Conservation (phyloP, 2,888 invertebrate species). For the Drosophila hamatofila region DNA sequence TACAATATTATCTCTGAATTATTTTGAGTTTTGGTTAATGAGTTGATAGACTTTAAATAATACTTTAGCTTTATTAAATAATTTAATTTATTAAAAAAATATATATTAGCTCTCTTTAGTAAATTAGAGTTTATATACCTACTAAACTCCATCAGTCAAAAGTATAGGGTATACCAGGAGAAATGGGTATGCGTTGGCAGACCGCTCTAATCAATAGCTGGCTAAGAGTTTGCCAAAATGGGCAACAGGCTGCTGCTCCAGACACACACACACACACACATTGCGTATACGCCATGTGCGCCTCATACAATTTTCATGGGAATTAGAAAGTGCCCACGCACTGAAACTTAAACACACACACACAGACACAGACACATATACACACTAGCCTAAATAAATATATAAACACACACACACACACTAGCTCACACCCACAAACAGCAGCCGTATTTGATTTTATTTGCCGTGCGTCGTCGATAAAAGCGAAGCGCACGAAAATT, state of each 20-base stretch:
- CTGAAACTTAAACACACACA: slow-evolving; percentile 16
- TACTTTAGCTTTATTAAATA: neutral
- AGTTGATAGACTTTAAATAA: neutral
- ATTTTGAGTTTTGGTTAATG: neutral
- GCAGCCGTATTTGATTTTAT: slow-evolving; percentile 68
- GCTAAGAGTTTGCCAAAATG: slow-evolving; percentile 34
- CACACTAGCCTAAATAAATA: slow-evolving; percentile 20
- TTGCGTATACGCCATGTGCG: slow-evolving; percentile 45
- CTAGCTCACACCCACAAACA: slow-evolving; percentile 14
- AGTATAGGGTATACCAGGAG: slow-evolving; percentile 1
- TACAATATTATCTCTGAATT: too few species aligned
- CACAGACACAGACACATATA: slow-evolving; percentile 10
- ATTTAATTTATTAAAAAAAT: neutral
- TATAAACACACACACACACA: slow-evolving; percentile 6
- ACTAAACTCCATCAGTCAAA: neutral
- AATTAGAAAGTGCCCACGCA: slow-evolving; percentile 25
- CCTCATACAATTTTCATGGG: slow-evolving; percentile 50
- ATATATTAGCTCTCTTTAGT: neutral
- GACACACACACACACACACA: neutral
- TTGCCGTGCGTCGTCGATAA: slow-evolving; percentile 59
- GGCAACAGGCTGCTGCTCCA: slow-evolving; percentile 15
- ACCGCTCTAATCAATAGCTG: slow-evolving; percentile 60
- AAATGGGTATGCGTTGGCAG: slow-evolving; percentile 15
- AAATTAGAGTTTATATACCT: neutral
- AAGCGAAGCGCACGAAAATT: slow-evolving; percentile 60